These are phyloP conservation scores for Prosapia bicincta DNA, from an alignment of 2,888 invertebrate genomes.

Conservation along the genomic window DNA sequence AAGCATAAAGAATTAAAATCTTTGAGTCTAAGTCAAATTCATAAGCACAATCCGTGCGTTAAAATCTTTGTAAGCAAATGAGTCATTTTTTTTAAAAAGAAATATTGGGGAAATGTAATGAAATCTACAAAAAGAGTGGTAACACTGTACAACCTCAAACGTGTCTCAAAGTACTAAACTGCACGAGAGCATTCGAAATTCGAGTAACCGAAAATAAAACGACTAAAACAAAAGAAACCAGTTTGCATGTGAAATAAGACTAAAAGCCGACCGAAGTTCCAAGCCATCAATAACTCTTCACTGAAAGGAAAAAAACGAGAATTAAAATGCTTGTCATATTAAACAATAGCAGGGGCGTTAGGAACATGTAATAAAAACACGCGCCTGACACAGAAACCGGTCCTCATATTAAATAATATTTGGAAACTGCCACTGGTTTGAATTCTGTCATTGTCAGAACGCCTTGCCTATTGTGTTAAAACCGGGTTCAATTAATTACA, in stretches of 20 bases:
- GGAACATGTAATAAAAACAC: slow-evolving; percentile 26
- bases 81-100: too few species aligned
- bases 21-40: too few species aligned
- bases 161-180: too few species aligned
- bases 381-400: slow-evolving; percentile 24
- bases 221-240: slow-evolving; percentile 13
- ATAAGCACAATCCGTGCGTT: too few species aligned
- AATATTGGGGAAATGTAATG: too few species aligned
- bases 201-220: neutral
- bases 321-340: slow-evolving; percentile 29
- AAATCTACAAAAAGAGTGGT: too few species aligned
- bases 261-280: slow-evolving; percentile 18
- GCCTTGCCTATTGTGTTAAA: slow-evolving; percentile 25
- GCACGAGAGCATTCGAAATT: neutral
- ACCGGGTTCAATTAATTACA: slow-evolving; percentile 21
- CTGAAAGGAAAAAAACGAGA: slow-evolving; percentile 17
- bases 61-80: too few species aligned
- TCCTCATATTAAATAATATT: slow-evolving; percentile 28
- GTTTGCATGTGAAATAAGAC: slow-evolving; percentile 21
- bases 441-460: slow-evolving; percentile 28
- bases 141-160: too few species aligned
- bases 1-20: too few species aligned
- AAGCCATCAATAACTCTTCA: slow-evolving; percentile 22
- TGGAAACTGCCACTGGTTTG: slow-evolving; percentile 27
- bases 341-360: slow-evolving; percentile 28